A percentile compares a stretch with the other conserved stretches of the same genome.
phyloP scores from a whole-genome alignment of 2,888 invertebrate species.

The Lamproptera curius region DNA sequence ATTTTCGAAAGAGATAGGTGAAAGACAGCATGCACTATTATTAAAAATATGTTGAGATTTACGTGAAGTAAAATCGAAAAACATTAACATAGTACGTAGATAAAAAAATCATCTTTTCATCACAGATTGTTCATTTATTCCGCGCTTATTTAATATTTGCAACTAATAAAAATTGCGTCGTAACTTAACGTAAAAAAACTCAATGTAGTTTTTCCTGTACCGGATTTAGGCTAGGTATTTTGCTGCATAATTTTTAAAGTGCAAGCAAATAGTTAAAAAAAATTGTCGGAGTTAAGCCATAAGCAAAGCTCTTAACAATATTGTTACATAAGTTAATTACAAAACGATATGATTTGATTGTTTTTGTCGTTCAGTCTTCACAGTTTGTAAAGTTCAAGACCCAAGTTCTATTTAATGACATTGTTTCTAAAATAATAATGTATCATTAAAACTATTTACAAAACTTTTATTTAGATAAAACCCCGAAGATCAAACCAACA shows the following conservation, averaged over 20 bases:
- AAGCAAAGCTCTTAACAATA: conserved; percentile 65
- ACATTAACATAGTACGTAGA: background rate
- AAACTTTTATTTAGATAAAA: conserved; percentile 52
- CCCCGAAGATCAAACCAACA: conserved; percentile 49
- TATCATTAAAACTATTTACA: conserved; percentile 59
- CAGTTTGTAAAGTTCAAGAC: conserved; percentile 70
- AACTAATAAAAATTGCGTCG: no score
- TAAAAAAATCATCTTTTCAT: background rate
- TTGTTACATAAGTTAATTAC: conserved; percentile 69
- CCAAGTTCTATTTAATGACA: conserved; percentile 59
- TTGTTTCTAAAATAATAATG: conserved; percentile 59
- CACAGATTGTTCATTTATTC: background rate
- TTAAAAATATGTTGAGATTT: conserved; percentile 2
- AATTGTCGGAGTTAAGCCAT: conserved; percentile 16
- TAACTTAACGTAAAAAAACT: no score
- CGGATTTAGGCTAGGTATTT: no score
- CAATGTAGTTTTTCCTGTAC: no score
- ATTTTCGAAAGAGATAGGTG: conserved; percentile 7
- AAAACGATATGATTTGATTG: conserved; percentile 76
- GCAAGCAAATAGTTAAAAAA: no score
- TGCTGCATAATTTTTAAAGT: no score
- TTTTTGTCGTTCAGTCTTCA: conserved; percentile 75
- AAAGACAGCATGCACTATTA: conserved; percentile 16
- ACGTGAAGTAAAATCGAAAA: background rate
- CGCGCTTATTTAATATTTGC: no score